These are phyloP conservation scores for Adoxophyes honmai DNA, from an alignment of 1,140 invertebrate genomes.

Conservation along the genomic window DNA sequence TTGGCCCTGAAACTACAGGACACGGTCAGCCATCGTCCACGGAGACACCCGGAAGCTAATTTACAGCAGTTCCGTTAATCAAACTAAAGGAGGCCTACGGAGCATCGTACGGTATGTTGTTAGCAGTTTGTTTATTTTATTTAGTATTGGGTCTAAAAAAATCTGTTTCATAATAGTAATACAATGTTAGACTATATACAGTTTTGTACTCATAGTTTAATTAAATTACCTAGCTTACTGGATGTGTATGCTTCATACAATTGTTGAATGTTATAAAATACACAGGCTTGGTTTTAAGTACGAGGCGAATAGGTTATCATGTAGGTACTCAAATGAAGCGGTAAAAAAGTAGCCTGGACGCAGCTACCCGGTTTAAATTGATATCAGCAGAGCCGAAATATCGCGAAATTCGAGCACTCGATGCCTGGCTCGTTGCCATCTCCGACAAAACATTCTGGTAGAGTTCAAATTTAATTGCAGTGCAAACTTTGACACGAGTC, in stretches of 20 bases:
- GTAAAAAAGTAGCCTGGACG: not conserved
- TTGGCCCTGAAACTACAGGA: constrained; percentile 81
- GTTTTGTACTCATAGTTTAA: too few relatives aligned
- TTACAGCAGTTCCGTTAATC: constrained; percentile 2
- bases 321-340: not conserved
- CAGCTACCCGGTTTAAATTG: constrained; percentile 1
- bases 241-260: too few relatives aligned
- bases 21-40: not conserved
- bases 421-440: constrained; percentile 12
- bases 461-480: not conserved
- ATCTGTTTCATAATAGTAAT: too few relatives aligned
- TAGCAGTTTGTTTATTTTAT: too few relatives aligned
- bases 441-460: not conserved
- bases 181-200: too few relatives aligned
- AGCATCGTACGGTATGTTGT: too few relatives aligned
- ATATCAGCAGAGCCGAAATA: constrained; percentile 1
- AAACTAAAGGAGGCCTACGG: not conserved
- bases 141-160: too few relatives aligned
- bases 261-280: too few relatives aligned
- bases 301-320: too few relatives aligned
- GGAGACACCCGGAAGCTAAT: not conserved
- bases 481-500: not conserved
- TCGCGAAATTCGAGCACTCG: constrained; percentile 7
- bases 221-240: too few relatives aligned
- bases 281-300: too few relatives aligned